Conservation (phyloP, 2,797 vertebrate species). For the Neopelma chrysocephalum region DNA sequence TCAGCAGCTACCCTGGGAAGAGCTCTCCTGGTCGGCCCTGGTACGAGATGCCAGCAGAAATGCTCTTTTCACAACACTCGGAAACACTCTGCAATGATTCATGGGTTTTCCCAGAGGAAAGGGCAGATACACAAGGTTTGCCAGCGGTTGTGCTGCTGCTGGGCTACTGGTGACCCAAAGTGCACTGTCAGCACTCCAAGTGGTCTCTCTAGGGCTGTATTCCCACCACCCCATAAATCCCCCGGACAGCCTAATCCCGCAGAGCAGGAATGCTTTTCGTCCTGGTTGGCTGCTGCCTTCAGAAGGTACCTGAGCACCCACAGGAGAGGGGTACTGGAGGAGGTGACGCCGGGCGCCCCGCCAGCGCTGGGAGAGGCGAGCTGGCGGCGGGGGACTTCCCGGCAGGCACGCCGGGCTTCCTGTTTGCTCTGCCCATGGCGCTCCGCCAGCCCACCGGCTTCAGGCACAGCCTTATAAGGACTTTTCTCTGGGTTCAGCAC, state of each 20-base stretch:
- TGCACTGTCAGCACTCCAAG: not conserved
- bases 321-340: not conserved
- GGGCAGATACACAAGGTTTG: not conserved
- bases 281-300: not conserved
- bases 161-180: not conserved
- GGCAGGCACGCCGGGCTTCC: conserved; percentile 4
- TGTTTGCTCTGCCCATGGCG: not conserved
- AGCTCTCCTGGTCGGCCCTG: not conserved
- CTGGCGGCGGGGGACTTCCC: not conserved
- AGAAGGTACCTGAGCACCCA: not conserved
- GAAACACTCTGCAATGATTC: not conserved
- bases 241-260: not conserved
- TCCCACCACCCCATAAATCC: not conserved
- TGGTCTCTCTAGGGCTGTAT: not conserved
- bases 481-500: not conserved
- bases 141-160: not conserved
- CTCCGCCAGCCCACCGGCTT: not conserved
- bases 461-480: conserved; percentile 43
- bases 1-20: not conserved
- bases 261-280: not conserved
- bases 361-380: not conserved
- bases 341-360: accelerated
- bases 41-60: not conserved
- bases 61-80: not conserved
- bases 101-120: not conserved